Base-by-base conservation (phyloP, 2,888 invertebrate species). In the Bugula neritina region DNA sequence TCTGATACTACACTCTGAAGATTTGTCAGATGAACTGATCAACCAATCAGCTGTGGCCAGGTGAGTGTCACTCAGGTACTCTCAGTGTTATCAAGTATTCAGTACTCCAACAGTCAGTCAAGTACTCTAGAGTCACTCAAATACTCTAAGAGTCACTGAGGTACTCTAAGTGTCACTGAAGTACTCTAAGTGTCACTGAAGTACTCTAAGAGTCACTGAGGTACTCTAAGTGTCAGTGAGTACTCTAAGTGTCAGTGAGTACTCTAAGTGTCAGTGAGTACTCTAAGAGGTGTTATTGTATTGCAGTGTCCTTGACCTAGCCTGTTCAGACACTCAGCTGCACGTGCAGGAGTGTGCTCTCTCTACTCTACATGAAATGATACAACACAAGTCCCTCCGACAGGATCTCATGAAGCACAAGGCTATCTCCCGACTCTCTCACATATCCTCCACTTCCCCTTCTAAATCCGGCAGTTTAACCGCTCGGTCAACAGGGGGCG, bases 301-400 rank as follows among this genome's bases (percentile, higher is more conserved):
- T 75, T 75, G 57, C 78, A 82, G 82, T 72, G 74, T 83, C 43
- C 76, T 83, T 69, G 81, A 83, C 72, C 73, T 80, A 52, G 81
- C 80, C 2, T 81, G 80, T 72, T 79, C 80, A 75, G 83, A 83
- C 75, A 78, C 76, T 13, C 81, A 82, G 72, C 77, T 79, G 13
- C 75, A 76, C 71, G 82, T 83, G 54, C 82, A 83, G 74, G 78
- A 80, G 69, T 79, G 79, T 75, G 79, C 81, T 13, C 76, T 83
- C 1, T 74, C 81, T 1, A 80, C 83, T 21, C 77, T 83, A 43
- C 74, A 82, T 63, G 79, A 79, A 54, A 78, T 83, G 72, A 76
- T 79, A 25, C 76, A 77, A 70, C 80, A 80, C 43, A 77, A 78
- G 0, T 77, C 77, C 27, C 76, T 82, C 25, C 79, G 75, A 73